Conservation (phyloP, 37 sponge, comb jelly and placozoan genomes). For the Crambe crambe region DNA sequence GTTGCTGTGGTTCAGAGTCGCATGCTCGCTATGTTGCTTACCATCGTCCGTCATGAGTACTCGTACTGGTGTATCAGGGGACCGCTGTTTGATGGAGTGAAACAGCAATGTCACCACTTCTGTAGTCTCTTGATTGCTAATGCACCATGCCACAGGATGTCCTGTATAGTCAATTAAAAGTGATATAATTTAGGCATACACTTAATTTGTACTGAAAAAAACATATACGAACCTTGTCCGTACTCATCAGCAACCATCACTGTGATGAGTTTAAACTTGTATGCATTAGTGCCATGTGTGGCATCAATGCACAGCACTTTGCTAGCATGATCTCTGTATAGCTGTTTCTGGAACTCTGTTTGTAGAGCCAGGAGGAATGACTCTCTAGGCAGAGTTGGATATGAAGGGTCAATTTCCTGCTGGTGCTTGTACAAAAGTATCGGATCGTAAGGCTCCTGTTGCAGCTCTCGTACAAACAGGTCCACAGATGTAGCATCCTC, state of each 20-base stretch:
- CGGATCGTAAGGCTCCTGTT: slow-evolving; percentile 2
- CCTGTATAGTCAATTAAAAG: too few relatives aligned
- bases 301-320: neutral
- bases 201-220: neutral
- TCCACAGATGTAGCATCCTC: slow-evolving; percentile 10
- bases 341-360: neutral
- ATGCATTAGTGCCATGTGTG: slow-evolving; percentile 3
- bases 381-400: neutral
- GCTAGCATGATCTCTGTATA: neutral
- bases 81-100: too few relatives aligned
- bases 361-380: neutral
- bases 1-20: too few relatives aligned
- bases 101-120: too few relatives aligned
- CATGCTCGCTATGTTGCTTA: too few relatives aligned
- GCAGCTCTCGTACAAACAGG: neutral
- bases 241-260: slow-evolving; percentile 7
- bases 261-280: slow-evolving; percentile 12
- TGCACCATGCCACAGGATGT: neutral
- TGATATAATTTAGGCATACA: too few relatives aligned
- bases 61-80: too few relatives aligned
- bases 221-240: neutral
- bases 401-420: neutral
- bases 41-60: too few relatives aligned
- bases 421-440: slow-evolving; percentile 6
- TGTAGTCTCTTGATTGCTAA: neutral